phyloP scores from a whole-genome alignment of 2,113 vertebrate species.

The Dasyurus viverrinus region DNA sequence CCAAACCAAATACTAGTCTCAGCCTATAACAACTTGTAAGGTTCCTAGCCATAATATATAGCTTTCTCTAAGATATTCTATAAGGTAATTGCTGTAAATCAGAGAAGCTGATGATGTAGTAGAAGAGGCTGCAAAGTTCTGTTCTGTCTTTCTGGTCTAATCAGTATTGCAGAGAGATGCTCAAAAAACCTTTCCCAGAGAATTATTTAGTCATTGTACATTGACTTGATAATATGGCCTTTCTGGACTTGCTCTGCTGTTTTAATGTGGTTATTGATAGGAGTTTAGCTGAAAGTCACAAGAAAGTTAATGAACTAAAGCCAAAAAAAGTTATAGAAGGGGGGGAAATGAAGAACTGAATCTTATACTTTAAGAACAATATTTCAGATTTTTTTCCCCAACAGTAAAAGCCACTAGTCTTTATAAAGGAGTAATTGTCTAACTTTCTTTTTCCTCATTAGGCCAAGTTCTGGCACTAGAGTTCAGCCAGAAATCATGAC shows the following conservation, averaged over 20 bases:
- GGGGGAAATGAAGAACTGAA: conserved; percentile 10
- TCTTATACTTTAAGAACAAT: conserved; percentile 35
- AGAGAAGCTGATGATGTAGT: neutral
- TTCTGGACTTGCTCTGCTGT: conserved; percentile 33
- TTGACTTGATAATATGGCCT: conserved; percentile 21
- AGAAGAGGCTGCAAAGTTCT: neutral
- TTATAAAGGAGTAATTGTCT: conserved; percentile 23
- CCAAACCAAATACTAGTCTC: neutral
- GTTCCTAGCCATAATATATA: neutral
- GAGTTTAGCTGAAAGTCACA: conserved; percentile 35
- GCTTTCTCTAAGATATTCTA: neutral
- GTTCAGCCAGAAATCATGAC: conserved; percentile 6
- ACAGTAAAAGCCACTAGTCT: conserved; percentile 47
- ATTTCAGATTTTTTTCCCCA: conserved; percentile 13
- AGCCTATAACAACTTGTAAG: neutral
- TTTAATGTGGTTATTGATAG: conserved; percentile 39
- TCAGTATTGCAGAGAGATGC: neutral
- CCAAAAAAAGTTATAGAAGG: conserved; percentile 54
- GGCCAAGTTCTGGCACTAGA: neutral
- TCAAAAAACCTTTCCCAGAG: conserved; percentile 1
- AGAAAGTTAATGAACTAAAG: conserved; percentile 52
- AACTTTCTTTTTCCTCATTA: neutral
- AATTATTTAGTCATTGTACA: conserved; percentile 13
- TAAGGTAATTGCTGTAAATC: neutral
- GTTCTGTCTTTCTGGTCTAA: conserved; percentile 13